phyloP scores from a whole-genome alignment of 2,888 invertebrate genomes.

The Epirrita christyi region DNA sequence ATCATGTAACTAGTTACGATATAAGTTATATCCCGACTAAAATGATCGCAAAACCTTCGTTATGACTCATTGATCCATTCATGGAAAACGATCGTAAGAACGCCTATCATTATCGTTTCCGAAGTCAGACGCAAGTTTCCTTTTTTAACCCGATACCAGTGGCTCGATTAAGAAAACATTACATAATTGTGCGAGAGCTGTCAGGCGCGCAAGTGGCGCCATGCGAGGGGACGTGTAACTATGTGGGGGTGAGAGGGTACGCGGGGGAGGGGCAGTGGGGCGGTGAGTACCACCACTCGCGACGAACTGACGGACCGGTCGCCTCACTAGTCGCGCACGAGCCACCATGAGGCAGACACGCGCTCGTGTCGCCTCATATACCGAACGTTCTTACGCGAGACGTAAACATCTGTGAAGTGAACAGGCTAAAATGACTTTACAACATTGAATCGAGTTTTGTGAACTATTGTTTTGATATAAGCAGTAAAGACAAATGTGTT shows the following conservation, averaged over 20 bases:
- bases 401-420: constrained; percentile 78
- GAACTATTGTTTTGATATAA: constrained; percentile 54
- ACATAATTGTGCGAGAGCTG: constrained; percentile 79
- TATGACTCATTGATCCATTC: constrained; percentile 39
- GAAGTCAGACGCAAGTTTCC: constrained; percentile 49
- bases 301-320: constrained; percentile 60
- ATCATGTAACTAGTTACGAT: neutral
- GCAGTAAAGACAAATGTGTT: constrained; percentile 73
- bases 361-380: constrained; percentile 63
- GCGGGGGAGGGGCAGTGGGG: constrained; percentile 68
- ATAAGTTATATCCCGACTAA: neutral
- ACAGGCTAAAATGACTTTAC: constrained; percentile 53
- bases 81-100: constrained; percentile 29
- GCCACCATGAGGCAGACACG: constrained; percentile 75
- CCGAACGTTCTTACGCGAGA: constrained; percentile 65
- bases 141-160: constrained; percentile 68
- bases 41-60: constrained; percentile 46
- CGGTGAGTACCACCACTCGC: constrained; percentile 71
- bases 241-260: constrained; percentile 66
- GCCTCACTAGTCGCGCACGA: constrained; percentile 72
- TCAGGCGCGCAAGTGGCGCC: constrained; percentile 79
- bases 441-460: constrained; percentile 54
- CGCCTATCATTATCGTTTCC: constrained; percentile 49
- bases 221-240: constrained; percentile 78
- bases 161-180: constrained; percentile 82